Percentiles rank a stretch among this genome's conserved stretches.
Conservation (phyloP, 23 tunicate species). For the Ascidia mentula region DNA sequence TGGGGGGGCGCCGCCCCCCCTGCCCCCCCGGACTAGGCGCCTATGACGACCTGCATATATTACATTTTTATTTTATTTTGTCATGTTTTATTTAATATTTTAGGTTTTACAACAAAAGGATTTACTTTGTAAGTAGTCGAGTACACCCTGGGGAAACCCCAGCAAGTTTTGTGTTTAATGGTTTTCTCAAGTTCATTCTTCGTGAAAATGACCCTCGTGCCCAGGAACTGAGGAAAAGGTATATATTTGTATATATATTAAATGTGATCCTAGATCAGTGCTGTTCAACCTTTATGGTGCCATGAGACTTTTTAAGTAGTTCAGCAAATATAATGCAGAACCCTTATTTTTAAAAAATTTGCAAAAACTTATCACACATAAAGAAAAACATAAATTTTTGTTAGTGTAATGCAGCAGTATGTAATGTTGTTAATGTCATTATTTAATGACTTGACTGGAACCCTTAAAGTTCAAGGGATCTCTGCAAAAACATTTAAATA, state of each 20-base stretch:
- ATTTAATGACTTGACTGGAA: not conserved
- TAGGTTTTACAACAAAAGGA: slow-evolving; percentile 65
- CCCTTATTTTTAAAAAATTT: not conserved
- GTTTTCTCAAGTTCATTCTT: slow-evolving; percentile 85
- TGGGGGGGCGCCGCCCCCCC: too few relatives aligned
- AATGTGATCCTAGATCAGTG: not conserved
- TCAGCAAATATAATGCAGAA: too few relatives aligned
- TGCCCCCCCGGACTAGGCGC: too few relatives aligned
- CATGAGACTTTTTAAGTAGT: too few relatives aligned
- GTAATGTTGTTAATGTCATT: not conserved
- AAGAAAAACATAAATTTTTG: not conserved
- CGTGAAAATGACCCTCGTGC: slow-evolving; percentile 87
- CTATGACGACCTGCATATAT: too few relatives aligned
- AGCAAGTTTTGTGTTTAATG: slow-evolving; percentile 92
- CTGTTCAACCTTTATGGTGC: not conserved
- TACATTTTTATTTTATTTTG: too few relatives aligned
- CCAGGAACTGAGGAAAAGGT: slow-evolving; percentile 65
- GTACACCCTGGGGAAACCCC: slow-evolving; percentile 99
- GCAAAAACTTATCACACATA: not conserved
- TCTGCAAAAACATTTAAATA: too few relatives aligned
- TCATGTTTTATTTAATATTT: not conserved
- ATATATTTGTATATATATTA: not conserved
- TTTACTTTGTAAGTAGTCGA: slow-evolving; percentile 74
- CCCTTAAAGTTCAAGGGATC: too few relatives aligned
- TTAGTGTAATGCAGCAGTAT: not conserved